phyloP scores from a whole-genome alignment of 2,113 vertebrate genomes.

The Acrocephalus arundinaceus region DNA sequence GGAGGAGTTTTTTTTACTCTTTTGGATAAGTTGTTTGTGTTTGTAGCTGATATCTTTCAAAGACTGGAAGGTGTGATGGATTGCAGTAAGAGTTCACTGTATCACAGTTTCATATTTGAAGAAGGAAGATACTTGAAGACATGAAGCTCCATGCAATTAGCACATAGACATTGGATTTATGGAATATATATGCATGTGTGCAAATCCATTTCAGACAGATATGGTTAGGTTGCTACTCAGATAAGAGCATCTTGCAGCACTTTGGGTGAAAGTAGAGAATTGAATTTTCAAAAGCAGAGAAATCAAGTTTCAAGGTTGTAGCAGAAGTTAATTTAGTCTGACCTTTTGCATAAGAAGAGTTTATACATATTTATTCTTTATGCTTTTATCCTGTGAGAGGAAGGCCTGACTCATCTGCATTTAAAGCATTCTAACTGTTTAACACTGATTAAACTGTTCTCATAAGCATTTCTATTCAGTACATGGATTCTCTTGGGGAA shows the following conservation, averaged over 20 bases:
- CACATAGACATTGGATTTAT: background rate
- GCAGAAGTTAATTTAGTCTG: slow-evolving; percentile 8
- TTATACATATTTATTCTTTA: slow-evolving; percentile 25
- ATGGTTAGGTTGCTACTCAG: background rate
- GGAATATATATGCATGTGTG: background rate
- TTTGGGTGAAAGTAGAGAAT: background rate
- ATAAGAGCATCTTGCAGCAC: background rate
- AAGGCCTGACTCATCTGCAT: background rate
- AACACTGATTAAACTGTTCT: background rate
- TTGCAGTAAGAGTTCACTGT: background rate
- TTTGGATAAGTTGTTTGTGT: background rate
- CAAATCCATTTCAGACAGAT: background rate
- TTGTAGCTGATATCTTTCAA: background rate
- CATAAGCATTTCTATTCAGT: background rate
- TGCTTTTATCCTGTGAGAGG: background rate
- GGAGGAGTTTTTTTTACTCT: background rate
- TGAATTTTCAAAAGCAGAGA: background rate
- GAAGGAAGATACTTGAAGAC: background rate
- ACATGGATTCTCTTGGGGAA: background rate
- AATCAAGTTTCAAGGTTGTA: slow-evolving; percentile 8
- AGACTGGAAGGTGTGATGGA: background rate
- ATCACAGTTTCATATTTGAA: background rate
- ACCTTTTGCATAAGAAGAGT: background rate
- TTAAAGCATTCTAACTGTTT: background rate
- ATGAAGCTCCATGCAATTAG: background rate